phyloP scores from a whole-genome alignment of 2,113 vertebrate genomes.

The Brevimyrus niger region DNA sequence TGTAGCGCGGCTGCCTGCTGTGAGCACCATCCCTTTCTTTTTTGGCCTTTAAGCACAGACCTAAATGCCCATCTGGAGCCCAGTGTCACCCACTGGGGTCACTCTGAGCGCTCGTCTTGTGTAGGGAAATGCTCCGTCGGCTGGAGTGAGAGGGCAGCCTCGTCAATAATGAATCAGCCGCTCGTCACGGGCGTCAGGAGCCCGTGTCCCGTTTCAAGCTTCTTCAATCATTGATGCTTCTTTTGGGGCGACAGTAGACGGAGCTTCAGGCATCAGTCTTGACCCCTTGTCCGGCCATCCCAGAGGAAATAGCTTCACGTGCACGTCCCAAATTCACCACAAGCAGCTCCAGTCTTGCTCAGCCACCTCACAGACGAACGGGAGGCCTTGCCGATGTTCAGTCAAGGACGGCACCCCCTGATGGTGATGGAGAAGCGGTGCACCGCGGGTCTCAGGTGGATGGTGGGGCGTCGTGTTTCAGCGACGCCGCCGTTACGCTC shows the following conservation, averaged over 20 bases:
- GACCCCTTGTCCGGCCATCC: not conserved
- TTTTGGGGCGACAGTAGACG: not conserved
- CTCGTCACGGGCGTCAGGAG: constrained; percentile 28
- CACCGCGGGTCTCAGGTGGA: not conserved
- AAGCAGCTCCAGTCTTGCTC: not conserved
- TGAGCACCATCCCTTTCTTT: not conserved
- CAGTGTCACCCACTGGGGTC: not conserved
- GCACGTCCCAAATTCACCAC: not conserved
- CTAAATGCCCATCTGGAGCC: not conserved
- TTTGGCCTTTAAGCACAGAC: not conserved
- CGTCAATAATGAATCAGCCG: constrained; percentile 60
- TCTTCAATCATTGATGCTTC: constrained; percentile 53
- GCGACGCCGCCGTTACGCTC: not conserved
- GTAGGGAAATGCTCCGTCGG: not conserved
- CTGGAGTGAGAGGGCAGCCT: constrained; percentile 28
- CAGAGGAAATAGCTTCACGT: not conserved
- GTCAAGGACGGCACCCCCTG: not conserved
- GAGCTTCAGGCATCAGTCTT: not conserved
- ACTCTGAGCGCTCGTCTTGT: not conserved
- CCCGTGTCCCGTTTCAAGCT: constrained; percentile 41
- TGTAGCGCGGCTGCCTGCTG: not conserved
- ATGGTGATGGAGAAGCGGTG: not conserved
- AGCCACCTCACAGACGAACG: not conserved
- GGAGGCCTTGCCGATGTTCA: not conserved
- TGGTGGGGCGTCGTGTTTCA: not conserved